Percentiles rank a stretch among this genome's conserved stretches.
phyloP scores from a whole-genome alignment of 2,888 invertebrate genomes.

The Sinopyrophorus schimmeli region DNA sequence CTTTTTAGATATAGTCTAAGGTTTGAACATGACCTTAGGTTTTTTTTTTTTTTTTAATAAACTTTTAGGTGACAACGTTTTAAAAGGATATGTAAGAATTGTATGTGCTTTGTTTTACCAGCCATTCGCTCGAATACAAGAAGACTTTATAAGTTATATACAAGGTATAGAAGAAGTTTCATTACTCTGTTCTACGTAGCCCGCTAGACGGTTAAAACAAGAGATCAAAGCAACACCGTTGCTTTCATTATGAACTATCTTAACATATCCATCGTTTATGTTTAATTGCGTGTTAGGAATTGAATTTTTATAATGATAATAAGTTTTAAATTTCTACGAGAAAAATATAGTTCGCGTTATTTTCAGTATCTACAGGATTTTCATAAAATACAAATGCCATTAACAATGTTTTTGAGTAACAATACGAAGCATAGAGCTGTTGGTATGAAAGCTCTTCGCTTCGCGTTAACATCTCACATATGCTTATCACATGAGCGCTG shows the following conservation, averaged over 20 bases:
- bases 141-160: constrained; percentile 41
- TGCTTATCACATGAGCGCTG: constrained; percentile 26
- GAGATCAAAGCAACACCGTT: constrained; percentile 31
- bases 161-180: constrained; percentile 45
- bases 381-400: constrained; percentile 47
- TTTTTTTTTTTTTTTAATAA: no score
- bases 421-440: constrained; percentile 43
- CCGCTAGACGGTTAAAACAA: constrained; percentile 42
- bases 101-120: constrained; percentile 38
- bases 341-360: constrained; percentile 43
- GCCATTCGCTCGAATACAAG: constrained; percentile 40
- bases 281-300: constrained; percentile 24
- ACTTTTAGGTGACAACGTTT: constrained; percentile 28
- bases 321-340: constrained; percentile 40
- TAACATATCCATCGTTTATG: constrained; percentile 18
- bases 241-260: constrained; percentile 16
- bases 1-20: constrained; percentile 11
- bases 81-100: constrained; percentile 45
- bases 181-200: constrained; percentile 43
- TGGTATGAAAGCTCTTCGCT: constrained; percentile 33
- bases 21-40: constrained; percentile 21
- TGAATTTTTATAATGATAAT: constrained; percentile 25
- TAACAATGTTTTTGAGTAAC: constrained; percentile 51
- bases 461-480: constrained; percentile 32
- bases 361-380: constrained; percentile 34